phyloP scores from a whole-genome alignment of 2,797 vertebrate species.

The Sebastes baramenuke region DNA sequence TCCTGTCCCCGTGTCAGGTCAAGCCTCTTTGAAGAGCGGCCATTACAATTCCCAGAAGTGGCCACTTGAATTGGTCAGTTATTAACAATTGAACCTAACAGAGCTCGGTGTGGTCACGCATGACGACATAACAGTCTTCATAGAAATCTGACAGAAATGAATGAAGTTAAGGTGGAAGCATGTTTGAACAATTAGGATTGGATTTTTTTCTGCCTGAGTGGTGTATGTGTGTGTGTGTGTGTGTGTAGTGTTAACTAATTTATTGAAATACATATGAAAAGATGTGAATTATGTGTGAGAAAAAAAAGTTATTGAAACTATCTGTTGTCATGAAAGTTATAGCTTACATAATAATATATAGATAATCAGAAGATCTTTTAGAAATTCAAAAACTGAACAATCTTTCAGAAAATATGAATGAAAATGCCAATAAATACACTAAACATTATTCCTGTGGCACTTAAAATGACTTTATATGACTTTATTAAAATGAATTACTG shows the following conservation, averaged over 20 bases:
- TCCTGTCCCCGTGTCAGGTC: conserved; percentile 61
- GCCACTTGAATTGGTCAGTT: conserved; percentile 74
- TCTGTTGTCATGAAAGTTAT: neutral
- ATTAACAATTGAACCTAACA: conserved; percentile 47
- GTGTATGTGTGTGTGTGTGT: neutral
- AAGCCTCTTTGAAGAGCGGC: conserved; percentile 64
- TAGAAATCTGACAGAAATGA: conserved; percentile 18
- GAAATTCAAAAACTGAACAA: neutral
- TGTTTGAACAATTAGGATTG: neutral
- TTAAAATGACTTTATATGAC: too few relatives aligned
- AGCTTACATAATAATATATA: neutral
- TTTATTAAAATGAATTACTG: neutral
- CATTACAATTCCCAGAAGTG: conserved; percentile 79
- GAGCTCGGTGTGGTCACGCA: conserved; percentile 25
- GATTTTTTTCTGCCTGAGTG: neutral
- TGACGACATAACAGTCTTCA: neutral
- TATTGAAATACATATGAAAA: neutral
- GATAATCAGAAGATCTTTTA: neutral
- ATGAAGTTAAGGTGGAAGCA: neutral
- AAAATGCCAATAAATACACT: neutral
- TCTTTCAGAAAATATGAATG: neutral
- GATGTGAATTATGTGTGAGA: neutral
- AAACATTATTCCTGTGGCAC: neutral
- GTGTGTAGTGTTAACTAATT: neutral
- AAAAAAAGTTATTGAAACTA: neutral